Percentiles rank a stretch among this genome's conserved stretches.
Conservation (phyloP, 2,888 invertebrate species). For the Camptogramma bilineatum region DNA sequence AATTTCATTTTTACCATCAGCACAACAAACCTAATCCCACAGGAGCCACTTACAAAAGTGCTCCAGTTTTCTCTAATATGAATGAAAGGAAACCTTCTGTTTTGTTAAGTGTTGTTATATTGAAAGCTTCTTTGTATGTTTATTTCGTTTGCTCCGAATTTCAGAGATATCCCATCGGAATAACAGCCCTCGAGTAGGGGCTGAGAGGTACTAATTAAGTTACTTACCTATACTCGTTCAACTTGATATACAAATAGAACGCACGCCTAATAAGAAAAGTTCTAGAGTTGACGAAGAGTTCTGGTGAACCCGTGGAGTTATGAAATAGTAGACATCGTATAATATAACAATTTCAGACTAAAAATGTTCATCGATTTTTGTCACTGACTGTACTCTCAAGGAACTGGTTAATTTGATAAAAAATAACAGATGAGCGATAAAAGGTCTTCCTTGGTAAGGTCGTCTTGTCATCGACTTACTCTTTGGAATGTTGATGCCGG, state of each 20-base stretch:
- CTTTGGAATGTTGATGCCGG: slow-evolving; percentile 12
- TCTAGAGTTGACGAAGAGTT: background rate
- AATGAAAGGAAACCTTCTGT: slow-evolving; percentile 28
- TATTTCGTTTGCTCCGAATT: slow-evolving; percentile 25
- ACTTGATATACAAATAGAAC: slow-evolving; percentile 33
- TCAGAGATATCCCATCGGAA: slow-evolving; percentile 34
- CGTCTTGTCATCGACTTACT: slow-evolving; percentile 22
- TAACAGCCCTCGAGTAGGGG: slow-evolving; percentile 30
- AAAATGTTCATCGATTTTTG: no score
- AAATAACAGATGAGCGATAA: slow-evolving; percentile 30
- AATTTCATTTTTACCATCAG: slow-evolving; percentile 3
- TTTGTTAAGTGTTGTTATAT: slow-evolving; percentile 27
- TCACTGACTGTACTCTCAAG: slow-evolving; percentile 22
- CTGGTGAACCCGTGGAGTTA: background rate
- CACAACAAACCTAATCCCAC: slow-evolving; percentile 16
- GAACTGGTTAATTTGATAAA: slow-evolving; percentile 34
- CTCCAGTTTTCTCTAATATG: slow-evolving; percentile 19
- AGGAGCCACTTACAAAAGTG: slow-evolving; percentile 16
- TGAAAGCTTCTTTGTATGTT: slow-evolving; percentile 36
- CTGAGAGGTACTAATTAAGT: slow-evolving; percentile 39
- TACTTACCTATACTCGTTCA: slow-evolving; percentile 37
- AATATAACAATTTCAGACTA: no score
- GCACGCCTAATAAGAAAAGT: slow-evolving; percentile 32
- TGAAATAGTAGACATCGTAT: no score
- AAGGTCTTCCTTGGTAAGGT: slow-evolving; percentile 30